Base-by-base conservation (phyloP, 2,888 invertebrate genomes). In the Drepana falcataria region DNA sequence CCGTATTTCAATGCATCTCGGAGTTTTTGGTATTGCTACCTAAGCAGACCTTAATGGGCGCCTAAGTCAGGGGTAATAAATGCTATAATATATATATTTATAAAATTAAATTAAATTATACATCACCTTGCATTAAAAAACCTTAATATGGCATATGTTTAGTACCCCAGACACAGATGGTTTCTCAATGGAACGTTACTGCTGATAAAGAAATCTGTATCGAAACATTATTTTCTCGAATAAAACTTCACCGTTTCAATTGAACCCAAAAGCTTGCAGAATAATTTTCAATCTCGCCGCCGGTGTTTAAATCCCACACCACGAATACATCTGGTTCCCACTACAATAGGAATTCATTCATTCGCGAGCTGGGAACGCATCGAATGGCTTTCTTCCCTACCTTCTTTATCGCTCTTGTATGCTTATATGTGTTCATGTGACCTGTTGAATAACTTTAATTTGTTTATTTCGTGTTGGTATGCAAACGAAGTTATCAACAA, bases 321-420 rank as follows among this genome's bases (percentile, higher is more conserved):
- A 64, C 63, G 69, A 68, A 73, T 71, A 69, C 69, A 63, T 66
- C 68, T 67, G 63, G 68, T 68, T 57, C 58, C 55, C 59, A 58
- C 55, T 66, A 71, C 68, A 68, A 67, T 65, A 63, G 65, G 63
- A 62, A 59, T 60, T 64, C 68, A 67, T 62, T 58, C 58, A 44
- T 73, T 68, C 65, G 64, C 64, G 59, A 67, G 66, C 56, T 58
- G 52, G 79, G 80, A 77, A 83, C 81, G 75, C 65, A 67, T 69
- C 75, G 73, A 78, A 77, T 77, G 75, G 73, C 74, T 80, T 83
- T 81, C 76, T 74, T 78, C 65, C 59, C 66, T 40, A 21, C 62
- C 62, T 64, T 74, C 73, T 77, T 79, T 83, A 82, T 81, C 77
- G 75, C 58, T 65, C 59, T 62, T 64, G 66, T 64, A 64, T 40